Percentiles rank a stretch among this genome's conserved stretches.
phyloP scores from a whole-genome alignment of 2,113 vertebrate genomes.

The Cebus imitator region DNA sequence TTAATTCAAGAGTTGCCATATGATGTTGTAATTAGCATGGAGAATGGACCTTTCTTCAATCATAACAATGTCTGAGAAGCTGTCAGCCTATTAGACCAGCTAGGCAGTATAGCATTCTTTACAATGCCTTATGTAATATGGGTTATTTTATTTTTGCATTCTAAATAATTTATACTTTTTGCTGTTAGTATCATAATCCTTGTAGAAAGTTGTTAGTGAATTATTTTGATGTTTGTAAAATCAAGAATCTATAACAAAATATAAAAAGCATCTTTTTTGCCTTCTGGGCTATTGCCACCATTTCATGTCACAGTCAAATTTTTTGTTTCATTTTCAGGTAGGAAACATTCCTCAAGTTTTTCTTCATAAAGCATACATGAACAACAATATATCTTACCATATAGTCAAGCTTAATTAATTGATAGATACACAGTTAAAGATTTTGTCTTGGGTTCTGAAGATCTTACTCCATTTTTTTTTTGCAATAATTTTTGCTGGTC shows the following conservation, averaged over 20 bases:
- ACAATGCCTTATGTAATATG: not conserved
- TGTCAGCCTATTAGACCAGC: not conserved
- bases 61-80: not conserved
- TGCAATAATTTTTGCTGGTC: not conserved
- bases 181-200: not conserved
- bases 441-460: not conserved
- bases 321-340: not conserved
- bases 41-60: not conserved
- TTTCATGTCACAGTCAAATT: not conserved
- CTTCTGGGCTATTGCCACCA: not conserved
- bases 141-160: not conserved
- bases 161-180: not conserved
- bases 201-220: not conserved
- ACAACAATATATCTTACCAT: not conserved
- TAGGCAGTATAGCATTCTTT: not conserved
- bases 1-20: not conserved
- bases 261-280: not conserved
- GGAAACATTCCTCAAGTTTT: not conserved
- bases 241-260: not conserved
- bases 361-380: not conserved
- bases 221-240: not conserved
- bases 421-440: not conserved
- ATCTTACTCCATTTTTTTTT: not conserved
- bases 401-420: not conserved
- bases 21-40: not conserved